Evolutionary conservation across 1,140 invertebrate species (phyloP).

Genomic region (Pemphigus obesinymphae): DNA sequence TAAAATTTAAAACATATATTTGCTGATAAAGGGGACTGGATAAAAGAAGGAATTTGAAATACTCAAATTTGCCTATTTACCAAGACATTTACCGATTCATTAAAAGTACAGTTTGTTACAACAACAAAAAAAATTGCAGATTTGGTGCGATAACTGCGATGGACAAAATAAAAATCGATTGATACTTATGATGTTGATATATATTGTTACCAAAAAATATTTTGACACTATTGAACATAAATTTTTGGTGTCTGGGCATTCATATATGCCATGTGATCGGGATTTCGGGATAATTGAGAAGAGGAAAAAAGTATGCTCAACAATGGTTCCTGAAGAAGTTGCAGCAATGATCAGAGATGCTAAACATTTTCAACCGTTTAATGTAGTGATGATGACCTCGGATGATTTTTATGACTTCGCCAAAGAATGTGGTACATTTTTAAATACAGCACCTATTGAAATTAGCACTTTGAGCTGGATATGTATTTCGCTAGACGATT

Average conservation of each 20-base stretch:
- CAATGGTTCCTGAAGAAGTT: neutral
- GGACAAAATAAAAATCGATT: constrained; percentile 45
- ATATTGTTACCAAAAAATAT: constrained; percentile 31
- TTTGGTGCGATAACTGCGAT: constrained; percentile 45
- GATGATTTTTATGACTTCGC: neutral
- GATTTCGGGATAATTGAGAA: neutral
- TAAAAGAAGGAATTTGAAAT: too few species aligned
- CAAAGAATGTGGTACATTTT: neutral
- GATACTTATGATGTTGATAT: constrained; percentile 43
- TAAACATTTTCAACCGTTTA: neutral
- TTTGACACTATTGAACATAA: constrained; percentile 44
- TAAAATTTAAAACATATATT: too few species aligned
- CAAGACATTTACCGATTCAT: too few species aligned
- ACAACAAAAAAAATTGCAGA: constrained; percentile 33
- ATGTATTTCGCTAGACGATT: neutral
- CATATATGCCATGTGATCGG: neutral
- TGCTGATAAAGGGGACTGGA: too few species aligned
- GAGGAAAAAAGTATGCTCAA: neutral
- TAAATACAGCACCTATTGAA: neutral
- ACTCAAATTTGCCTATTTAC: too few species aligned
- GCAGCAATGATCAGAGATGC: neutral
- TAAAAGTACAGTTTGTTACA: too few species aligned
- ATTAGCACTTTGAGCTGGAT: neutral
- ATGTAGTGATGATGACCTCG: neutral
- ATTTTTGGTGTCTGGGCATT: constrained; percentile 44